Percentiles rank a stretch among this genome's conserved stretches.
phyloP scores from a whole-genome alignment of 2,113 vertebrate genomes.

The Thryonomys swinderianus region DNA sequence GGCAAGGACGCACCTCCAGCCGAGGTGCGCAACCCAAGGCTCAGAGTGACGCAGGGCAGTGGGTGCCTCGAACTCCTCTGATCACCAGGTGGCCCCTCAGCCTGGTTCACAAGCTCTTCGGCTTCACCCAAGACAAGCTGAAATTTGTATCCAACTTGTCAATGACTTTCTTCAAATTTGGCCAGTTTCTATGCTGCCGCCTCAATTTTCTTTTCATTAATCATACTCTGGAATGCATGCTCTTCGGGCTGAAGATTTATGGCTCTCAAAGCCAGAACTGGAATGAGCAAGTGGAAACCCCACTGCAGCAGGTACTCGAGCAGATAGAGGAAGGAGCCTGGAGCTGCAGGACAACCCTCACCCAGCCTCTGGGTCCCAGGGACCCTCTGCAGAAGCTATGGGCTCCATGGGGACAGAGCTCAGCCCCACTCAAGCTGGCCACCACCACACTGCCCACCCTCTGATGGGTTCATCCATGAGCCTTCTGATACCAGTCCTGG shows the following conservation, averaged over 20 bases:
- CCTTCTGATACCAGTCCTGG: not conserved
- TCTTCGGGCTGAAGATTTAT: constrained; percentile 66
- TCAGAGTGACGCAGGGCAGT: not conserved
- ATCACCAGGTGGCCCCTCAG: constrained; percentile 80
- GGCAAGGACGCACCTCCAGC: not conserved
- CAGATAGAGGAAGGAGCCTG: not conserved
- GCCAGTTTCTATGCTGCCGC: constrained; percentile 56
- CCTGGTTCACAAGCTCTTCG: not conserved
- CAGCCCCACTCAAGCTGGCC: not conserved
- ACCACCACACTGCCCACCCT: not conserved
- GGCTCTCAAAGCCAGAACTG: constrained; percentile 40
- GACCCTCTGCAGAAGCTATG: not conserved
- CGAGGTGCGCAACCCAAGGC: not conserved
- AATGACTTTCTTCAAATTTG: constrained; percentile 33
- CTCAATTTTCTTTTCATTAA: constrained; percentile 74
- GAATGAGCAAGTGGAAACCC: not conserved
- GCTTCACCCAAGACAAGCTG: fast-evolving
- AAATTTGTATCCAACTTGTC: not conserved
- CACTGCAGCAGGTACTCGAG: fast-evolving
- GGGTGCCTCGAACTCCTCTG: fast-evolving
- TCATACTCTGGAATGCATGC: constrained; percentile 38
- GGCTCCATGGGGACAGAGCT: not conserved
- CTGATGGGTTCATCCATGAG: not conserved
- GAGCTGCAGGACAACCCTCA: not conserved
- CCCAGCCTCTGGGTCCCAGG: not conserved